phyloP scores from a whole-genome alignment of 2,113 vertebrate genomes.

The Vulpes vulpes region DNA sequence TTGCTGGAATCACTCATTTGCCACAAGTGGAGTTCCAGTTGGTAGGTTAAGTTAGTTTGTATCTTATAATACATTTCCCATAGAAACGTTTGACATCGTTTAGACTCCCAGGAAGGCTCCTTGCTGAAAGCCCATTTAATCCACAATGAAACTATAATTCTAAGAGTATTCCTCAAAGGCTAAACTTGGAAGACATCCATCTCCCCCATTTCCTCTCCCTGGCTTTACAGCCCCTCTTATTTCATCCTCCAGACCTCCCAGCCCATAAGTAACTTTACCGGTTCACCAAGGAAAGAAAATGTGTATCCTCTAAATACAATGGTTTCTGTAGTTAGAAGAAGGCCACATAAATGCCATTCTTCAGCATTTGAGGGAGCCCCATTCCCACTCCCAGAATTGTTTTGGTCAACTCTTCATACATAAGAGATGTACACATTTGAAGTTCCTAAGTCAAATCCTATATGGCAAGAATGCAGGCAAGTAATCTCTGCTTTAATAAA shows the following conservation, averaged over 20 bases:
- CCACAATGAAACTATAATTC: neutral
- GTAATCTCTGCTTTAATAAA: neutral
- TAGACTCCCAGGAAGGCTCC: neutral
- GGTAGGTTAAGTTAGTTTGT: neutral
- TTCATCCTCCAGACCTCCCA: neutral
- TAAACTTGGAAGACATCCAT: neutral
- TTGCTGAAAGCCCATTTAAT: neutral
- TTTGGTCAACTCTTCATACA: neutral
- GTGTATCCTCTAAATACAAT: neutral
- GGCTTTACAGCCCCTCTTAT: neutral
- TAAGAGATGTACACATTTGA: neutral
- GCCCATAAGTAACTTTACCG: neutral
- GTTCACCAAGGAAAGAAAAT: neutral
- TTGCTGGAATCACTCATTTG: neutral
- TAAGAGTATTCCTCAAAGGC: neutral
- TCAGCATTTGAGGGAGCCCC: neutral
- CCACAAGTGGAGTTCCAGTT: neutral
- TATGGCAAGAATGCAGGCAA: neutral
- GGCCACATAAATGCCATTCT: neutral
- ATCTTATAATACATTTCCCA: neutral
- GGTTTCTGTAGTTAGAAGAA: neutral
- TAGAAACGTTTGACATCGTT: neutral
- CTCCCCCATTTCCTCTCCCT: neutral
- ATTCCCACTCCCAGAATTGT: neutral
- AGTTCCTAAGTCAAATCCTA: neutral